Base-by-base conservation (phyloP, 2,113 vertebrate species). In the Anolis carolinensis region DNA sequence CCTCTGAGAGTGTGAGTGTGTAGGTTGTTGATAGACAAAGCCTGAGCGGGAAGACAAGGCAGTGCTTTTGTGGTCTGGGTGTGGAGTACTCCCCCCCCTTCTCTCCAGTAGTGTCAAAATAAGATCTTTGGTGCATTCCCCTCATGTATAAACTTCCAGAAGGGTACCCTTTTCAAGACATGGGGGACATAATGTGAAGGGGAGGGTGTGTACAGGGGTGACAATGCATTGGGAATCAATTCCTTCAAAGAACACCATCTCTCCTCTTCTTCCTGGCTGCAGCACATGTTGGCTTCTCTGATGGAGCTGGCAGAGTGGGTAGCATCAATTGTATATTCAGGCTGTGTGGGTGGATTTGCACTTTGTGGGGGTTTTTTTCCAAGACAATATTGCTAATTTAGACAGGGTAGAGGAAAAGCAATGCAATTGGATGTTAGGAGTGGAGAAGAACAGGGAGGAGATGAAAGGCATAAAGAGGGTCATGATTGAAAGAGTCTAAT, bases 251-350 rank as follows among this genome's bases (percentile, higher is more conserved):
- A 65, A 81, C 6, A 23, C 5, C 27, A 5, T 72, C 85, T 75
- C 55, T 86, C 44, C 21, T 65, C 71, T 36, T 81, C 59, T 65
- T 81, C 14, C 16, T 55, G 85, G 85, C 71, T 55, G 72, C 39
- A 74, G 27, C 59, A 86, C 55, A 65, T 74, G 79, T 75, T 86
- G 79, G 85, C 21, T 81, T 86, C 79, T 75, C 39, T 81, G 79
- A 81, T 86, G 71, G 79, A 67, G 72, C 36, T 86, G 70, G 78
- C 79, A 81, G 79, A 86, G 85, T 86, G 70, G 85, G 85, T 81
- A 70, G 78, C 78, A 75, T 86, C 71, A 74, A 75, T 52, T 86
- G 78, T 81, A 74, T 62, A 81, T 86, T 81, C 59, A 81, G 32
- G 48, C 39, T 65, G 85, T 86, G 85, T 86, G 85, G 85, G 85